Evolutionary conservation across 2,797 vertebrate species (phyloP), one percentile per base, ranked within the genome.

Genomic region (Sebastes oblongus): DNA sequence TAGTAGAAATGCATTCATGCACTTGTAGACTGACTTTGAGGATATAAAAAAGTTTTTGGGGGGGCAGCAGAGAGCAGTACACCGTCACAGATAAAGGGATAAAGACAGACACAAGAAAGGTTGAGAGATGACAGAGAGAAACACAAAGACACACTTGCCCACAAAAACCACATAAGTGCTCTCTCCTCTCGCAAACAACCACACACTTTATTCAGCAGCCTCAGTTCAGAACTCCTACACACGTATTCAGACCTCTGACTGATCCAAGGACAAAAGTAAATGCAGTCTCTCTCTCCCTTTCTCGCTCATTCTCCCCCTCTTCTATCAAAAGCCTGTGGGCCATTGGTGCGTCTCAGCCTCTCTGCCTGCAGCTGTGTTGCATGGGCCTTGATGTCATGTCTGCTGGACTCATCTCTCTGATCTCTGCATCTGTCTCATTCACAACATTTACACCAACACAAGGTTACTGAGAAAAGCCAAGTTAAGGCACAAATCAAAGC

Each of bases 231-330:
- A 82, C 71, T 80, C 65, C 56, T 68, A 77, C 81, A 58, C 27
- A 60, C 46, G 22, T 75, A 54, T 61, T 80, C 67, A 74, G 58
- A 74, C 36, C 69, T 74, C 29, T 42, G 77, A 67, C 50, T 76
- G 71, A 88, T 85, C 64, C 64, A 80, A 80, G 68, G 64, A 85
- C 80, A 75, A 54, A 78, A 66, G 4, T 46, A 54, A 54, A 75
- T 39, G 27, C 46, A 70, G 55, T 36, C 73, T 79, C 34, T 68
- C 42, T 68, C 54, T 70, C 29, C 42, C 14, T 16, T 39, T 82
- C 72, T 64, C 24, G 16, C 61, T 82, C 55, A 9, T 58, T 65
- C 66, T 55, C 32, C 25, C 52, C 30, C 55, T 80, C 71, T 30
- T 25, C 22, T 14, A 39, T 85, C 56, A 82, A 79, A 70, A 69